phyloP scores from a whole-genome alignment of 2,113 vertebrate species.

The Scopus umbretta region DNA sequence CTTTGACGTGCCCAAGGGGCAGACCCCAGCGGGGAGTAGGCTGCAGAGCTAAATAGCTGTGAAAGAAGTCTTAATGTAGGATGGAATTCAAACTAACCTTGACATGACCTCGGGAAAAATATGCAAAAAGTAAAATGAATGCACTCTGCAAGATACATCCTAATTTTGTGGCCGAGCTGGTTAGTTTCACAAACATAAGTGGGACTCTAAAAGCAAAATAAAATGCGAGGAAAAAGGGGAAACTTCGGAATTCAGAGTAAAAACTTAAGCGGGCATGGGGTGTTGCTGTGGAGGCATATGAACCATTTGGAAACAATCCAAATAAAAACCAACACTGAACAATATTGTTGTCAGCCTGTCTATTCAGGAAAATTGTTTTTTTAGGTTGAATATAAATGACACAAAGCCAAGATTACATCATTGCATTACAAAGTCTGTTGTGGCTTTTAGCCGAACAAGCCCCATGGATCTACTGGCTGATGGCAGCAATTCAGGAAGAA shows the following conservation, averaged over 20 bases:
- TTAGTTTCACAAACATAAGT: slow-evolving; percentile 81
- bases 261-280: slow-evolving; percentile 67
- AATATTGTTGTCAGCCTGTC: slow-evolving; percentile 86
- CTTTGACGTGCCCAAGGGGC: slow-evolving; percentile 83
- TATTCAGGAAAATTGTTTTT: slow-evolving; percentile 82
- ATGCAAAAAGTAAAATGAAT: slow-evolving; percentile 86
- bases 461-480: slow-evolving; percentile 71
- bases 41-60: slow-evolving; percentile 85
- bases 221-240: slow-evolving; percentile 64
- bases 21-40: slow-evolving; percentile 83
- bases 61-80: slow-evolving; percentile 84
- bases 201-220: slow-evolving; percentile 76
- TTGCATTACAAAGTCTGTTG: slow-evolving; percentile 83
- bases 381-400: slow-evolving; percentile 83
- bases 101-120: slow-evolving; percentile 85
- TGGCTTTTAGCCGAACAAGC: slow-evolving; percentile 79
- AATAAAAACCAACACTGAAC: slow-evolving; percentile 83
- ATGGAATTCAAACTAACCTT: slow-evolving; percentile 86
- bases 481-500: slow-evolving; percentile 70
- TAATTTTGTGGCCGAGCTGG: slow-evolving; percentile 81
- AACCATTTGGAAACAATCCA: slow-evolving; percentile 86
- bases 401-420: slow-evolving; percentile 91
- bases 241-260: slow-evolving; percentile 70
- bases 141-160: slow-evolving; percentile 85
- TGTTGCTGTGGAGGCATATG: slow-evolving; percentile 82